Evolutionary conservation across 2,888 invertebrate species (phyloP).

Genomic region (Macrophya alboannulata): DNA sequence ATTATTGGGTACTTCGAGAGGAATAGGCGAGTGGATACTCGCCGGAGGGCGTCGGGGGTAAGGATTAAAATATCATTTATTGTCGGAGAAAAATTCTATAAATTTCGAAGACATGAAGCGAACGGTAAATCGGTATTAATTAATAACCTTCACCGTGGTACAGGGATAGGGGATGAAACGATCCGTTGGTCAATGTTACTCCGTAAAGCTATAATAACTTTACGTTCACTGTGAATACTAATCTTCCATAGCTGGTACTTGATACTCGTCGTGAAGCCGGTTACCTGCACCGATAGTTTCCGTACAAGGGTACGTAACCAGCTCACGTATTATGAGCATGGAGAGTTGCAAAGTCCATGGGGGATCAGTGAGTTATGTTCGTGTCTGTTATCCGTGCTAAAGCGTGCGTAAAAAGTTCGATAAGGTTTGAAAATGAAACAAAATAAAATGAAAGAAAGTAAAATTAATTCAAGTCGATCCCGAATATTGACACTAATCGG

Average conservation of each 20-base stretch:
- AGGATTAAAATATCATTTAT: conserved; percentile 39
- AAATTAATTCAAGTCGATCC: neutral
- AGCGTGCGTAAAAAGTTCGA: conserved; percentile 25
- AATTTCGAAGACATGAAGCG: neutral
- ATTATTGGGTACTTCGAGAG: conserved; percentile 42
- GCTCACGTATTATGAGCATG: conserved; percentile 44
- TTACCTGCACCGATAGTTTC: conserved; percentile 44
- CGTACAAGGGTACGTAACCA: conserved; percentile 28
- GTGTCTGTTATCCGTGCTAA: neutral
- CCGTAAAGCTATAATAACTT: conserved; percentile 9
- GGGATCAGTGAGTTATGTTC: conserved; percentile 37
- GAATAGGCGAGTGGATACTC: conserved; percentile 11
- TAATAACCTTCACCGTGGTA: neutral
- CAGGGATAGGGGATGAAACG: neutral
- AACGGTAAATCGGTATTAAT: neutral
- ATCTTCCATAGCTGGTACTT: conserved; percentile 30
- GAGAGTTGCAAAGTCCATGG: conserved; percentile 45
- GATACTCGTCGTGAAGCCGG: conserved; percentile 29
- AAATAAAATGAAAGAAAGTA: neutral
- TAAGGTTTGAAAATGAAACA: neutral
- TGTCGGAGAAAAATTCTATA: neutral
- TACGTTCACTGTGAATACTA: conserved; percentile 33
- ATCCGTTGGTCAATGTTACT: conserved; percentile 30
- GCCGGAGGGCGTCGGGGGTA: neutral
- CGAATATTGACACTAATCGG: neutral